Evolutionary conservation across 1,140 invertebrate species (phyloP), one percentile per base, ranked within the genome.

Genomic region (Leucophenga varia): DNA sequence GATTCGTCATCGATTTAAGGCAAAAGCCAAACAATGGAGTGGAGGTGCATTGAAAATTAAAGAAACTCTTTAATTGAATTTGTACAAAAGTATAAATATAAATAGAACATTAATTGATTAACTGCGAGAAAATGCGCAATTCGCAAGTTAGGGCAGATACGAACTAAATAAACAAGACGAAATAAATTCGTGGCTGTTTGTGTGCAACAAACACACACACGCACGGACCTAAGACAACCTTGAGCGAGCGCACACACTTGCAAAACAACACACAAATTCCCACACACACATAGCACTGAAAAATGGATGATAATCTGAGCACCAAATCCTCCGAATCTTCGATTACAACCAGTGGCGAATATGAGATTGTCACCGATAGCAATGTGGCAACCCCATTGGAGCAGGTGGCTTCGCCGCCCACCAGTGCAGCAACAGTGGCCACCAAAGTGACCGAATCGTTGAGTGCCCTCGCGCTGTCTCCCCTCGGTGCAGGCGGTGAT

Each of bases 291-390:
- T n/a, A n/a, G n/a, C n/a, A n/a, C n/a, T n/a, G n/a, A n/a, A n/a
- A n/a, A 78, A 89, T 89, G 87, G 87, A 88, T 82, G 86, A 88
- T 82, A 86, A 83, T 77, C 75, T 83, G 57, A 87, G 86, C 74
- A 82, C 85, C 41, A 86, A 87, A 80, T 91, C 88, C 48, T 85
- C 86, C 74, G 89, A 91, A 79, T 72, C 69, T 20, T 91, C 90
- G 51, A 79, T 86, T 65, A 84, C 86, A 40, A 89, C 87, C 30
- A 89, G 87, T 69, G 89, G 91, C 50, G 90, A 91, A 69, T 92
- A 89, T 78, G 89, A 91, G 77, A 87, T 91, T 73, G 82, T 92
- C 20, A 80, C 79, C 47, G 76, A 71, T 35, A 71, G 54, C 31
- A 70, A 60, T 56, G 63, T 76, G 30, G 55, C 59, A 31, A 69